Evolutionary conservation across 2,113 vertebrate genomes (phyloP).

Genomic region (Cyanoliseus patagonus): DNA sequence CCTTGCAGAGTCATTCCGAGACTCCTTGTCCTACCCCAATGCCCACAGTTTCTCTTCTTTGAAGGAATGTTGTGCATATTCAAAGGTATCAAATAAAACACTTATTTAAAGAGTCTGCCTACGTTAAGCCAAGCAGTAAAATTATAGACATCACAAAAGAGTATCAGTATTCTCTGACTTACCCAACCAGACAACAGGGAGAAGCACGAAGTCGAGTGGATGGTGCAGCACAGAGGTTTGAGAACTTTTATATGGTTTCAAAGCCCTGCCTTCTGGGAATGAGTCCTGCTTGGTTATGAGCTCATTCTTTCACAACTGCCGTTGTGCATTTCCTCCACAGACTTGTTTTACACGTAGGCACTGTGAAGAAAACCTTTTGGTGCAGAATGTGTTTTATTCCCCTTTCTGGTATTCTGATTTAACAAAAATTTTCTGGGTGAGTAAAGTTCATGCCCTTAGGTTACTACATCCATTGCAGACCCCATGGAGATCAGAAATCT

Average conservation of each 20-base stretch:
- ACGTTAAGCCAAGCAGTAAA: background rate
- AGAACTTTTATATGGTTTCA: conserved; percentile 61
- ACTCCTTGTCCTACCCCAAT: background rate
- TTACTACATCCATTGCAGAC: fast-evolving
- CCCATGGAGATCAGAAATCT: background rate
- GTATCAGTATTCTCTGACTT: background rate
- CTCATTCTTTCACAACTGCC: conserved; percentile 52
- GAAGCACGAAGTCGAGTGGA: background rate
- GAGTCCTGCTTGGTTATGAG: conserved; percentile 57
- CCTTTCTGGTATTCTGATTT: background rate
- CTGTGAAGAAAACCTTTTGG: background rate
- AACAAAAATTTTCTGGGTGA: too few relatives aligned
- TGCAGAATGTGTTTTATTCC: background rate
- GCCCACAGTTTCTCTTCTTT: background rate
- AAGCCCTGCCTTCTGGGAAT: conserved; percentile 61
- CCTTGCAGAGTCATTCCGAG: background rate
- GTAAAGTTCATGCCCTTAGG: background rate
- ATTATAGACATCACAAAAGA: background rate
- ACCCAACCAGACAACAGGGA: background rate
- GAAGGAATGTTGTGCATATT: background rate
- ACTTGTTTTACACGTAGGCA: conserved; percentile 45
- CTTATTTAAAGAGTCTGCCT: background rate
- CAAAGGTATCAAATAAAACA: background rate
- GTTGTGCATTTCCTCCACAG: background rate
- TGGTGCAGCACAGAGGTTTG: background rate